A percentile compares a stretch with the other conserved stretches of the same genome.
These are phyloP conservation scores for Wasmannia auropunctata DNA, from an alignment of 1,140 invertebrate genomes.

Conservation along the genomic window DNA sequence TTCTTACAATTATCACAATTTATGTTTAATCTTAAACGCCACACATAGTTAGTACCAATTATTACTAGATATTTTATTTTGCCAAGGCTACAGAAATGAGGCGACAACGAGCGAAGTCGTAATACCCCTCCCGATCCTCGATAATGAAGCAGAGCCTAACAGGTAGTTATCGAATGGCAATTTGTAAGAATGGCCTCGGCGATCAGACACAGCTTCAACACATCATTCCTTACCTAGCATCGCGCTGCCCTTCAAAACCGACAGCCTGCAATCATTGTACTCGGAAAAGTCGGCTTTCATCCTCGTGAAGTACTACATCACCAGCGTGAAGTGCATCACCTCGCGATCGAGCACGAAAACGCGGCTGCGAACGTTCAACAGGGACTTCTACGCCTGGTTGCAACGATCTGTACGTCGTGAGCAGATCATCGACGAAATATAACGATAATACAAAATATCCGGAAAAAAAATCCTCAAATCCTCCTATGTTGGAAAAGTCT, in stretches of 20 bases:
- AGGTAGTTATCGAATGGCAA: constrained; percentile 70
- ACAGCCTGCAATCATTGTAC: constrained; percentile 85
- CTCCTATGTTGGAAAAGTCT: background rate
- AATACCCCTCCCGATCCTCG: constrained; percentile 85
- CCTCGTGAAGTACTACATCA: constrained; percentile 86
- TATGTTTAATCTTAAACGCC: background rate
- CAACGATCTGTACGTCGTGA: constrained; percentile 75
- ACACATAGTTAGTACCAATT: background rate
- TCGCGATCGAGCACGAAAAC: constrained; percentile 73
- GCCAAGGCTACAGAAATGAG: constrained; percentile 14
- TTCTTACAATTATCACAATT: background rate
- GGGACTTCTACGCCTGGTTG: constrained; percentile 86
- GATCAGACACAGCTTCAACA: background rate
- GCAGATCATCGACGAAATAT: constrained; percentile 63
- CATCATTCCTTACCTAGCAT: constrained; percentile 75
- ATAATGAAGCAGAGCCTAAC: constrained; percentile 81
- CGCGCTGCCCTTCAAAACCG: constrained; percentile 83
- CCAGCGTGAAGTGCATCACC: constrained; percentile 85
- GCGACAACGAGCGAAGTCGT: constrained; percentile 29
- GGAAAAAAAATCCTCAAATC: background rate
- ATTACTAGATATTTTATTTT: background rate
- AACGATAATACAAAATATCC: background rate
- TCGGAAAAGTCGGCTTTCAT: constrained; percentile 85
- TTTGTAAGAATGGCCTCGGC: background rate
- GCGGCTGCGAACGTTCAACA: constrained; percentile 85